Conservation (phyloP, 2,113 vertebrate genomes). For the Perccottus glenii region DNA sequence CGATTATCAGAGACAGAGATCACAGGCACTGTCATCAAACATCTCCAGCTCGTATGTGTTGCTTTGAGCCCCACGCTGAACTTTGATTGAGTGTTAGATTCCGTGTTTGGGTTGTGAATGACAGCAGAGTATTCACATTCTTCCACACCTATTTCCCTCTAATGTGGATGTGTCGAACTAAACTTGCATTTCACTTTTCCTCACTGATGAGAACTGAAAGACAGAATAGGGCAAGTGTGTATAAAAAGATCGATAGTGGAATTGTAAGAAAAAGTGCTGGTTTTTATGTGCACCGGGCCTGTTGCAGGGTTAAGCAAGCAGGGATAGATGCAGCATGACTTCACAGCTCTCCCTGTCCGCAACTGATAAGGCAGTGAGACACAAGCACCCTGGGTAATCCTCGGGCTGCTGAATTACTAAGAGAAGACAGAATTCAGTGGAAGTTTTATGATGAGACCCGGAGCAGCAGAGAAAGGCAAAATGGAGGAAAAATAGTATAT, state of each 20-base stretch:
- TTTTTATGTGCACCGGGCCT: conserved; percentile 22
- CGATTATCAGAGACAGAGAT: conserved; percentile 65
- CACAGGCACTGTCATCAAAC: conserved; percentile 44
- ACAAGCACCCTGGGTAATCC: conserved; percentile 59
- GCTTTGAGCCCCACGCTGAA: conserved; percentile 15
- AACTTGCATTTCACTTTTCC: neutral
- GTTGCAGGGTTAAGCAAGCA: conserved; percentile 23
- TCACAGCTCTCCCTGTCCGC: conserved; percentile 51
- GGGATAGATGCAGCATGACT: conserved; percentile 48
- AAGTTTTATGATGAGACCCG: conserved; percentile 57
- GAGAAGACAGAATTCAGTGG: conserved; percentile 51
- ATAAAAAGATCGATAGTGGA: neutral
- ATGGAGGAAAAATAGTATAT: neutral
- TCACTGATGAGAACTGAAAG: neutral
- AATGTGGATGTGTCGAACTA: no score
- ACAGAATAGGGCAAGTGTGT: neutral
- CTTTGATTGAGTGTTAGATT: conserved; percentile 11
- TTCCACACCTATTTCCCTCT: no score
- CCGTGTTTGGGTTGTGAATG: neutral
- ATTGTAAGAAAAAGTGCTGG: conserved; percentile 12
- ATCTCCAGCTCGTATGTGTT: conserved; percentile 9
- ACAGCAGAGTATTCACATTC: no score
- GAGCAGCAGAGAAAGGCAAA: conserved; percentile 26
- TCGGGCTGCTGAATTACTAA: conserved; percentile 52
- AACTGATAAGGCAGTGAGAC: conserved; percentile 65